A percentile compares a stretch with the other conserved stretches of the same genome.
These are phyloP conservation scores for Liasis olivaceus DNA, from an alignment of 2,797 vertebrate species.

Conservation along the genomic window DNA sequence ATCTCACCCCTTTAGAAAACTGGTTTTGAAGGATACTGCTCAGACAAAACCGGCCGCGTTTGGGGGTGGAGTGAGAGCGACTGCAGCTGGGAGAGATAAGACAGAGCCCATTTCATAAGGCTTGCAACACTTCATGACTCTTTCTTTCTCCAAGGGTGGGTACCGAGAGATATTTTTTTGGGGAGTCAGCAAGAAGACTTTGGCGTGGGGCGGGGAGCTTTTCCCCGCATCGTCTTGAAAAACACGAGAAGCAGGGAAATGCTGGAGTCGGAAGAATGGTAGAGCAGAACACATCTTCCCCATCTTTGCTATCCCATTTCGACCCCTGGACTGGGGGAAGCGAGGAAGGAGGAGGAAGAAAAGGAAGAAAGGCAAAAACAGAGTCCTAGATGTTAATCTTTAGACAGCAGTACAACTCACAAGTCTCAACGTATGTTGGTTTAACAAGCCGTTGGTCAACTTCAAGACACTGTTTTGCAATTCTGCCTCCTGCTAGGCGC, in stretches of 20 bases:
- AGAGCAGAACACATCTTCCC: background rate
- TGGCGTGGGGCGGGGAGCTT: constrained; percentile 53
- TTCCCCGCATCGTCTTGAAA: constrained; percentile 43
- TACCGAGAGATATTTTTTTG: constrained; percentile 63
- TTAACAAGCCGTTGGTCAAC: background rate
- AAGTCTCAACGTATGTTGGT: background rate
- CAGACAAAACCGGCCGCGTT: constrained; percentile 62
- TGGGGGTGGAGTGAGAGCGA: constrained; percentile 37
- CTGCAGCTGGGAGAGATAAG: constrained; percentile 73
- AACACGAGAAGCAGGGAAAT: background rate
- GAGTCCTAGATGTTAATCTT: constrained; percentile 2
- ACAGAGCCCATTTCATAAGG: constrained; percentile 68
- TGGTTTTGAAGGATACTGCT: constrained; percentile 73
- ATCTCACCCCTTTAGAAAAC: constrained; percentile 74
- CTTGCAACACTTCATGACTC: constrained; percentile 67
- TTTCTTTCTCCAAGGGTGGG: constrained; percentile 50
- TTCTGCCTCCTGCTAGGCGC: too few species aligned
- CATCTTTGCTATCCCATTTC: background rate
- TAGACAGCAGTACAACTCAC: background rate
- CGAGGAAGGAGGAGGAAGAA: background rate
- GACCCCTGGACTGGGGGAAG: background rate
- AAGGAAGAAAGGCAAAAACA: background rate
- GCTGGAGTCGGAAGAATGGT: background rate
- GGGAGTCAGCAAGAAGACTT: constrained; percentile 59
- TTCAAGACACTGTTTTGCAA: background rate